Percentiles rank a stretch among this genome's conserved stretches.
phyloP scores from a whole-genome alignment of 1,140 invertebrate species.

The Eumaeus atala region DNA sequence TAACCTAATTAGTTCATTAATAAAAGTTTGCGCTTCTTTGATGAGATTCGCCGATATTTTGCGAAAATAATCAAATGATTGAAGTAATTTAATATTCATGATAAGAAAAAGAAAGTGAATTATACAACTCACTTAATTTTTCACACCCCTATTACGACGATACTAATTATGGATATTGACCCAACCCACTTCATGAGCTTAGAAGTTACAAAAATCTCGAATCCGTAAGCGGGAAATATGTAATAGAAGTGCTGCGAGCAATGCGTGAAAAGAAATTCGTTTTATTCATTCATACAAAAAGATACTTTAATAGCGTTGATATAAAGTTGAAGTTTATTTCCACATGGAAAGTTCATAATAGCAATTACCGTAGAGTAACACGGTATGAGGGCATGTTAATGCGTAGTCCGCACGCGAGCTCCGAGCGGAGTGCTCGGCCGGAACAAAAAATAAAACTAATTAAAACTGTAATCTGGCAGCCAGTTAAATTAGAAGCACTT shows the following conservation, averaged over 20 bases:
- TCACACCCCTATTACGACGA: background rate
- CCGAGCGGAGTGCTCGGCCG: slow-evolving; percentile 13
- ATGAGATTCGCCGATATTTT: slow-evolving; percentile 4
- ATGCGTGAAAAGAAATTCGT: slow-evolving; percentile 15
- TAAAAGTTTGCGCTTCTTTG: background rate
- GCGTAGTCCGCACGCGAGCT: slow-evolving; percentile 33
- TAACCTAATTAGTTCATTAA: slow-evolving; percentile 4
- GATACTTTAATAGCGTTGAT: background rate
- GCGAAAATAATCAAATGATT: slow-evolving; percentile 2
- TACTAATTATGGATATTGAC: slow-evolving; percentile 15
- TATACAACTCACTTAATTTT: background rate
- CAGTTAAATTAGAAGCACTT: slow-evolving; percentile 8
- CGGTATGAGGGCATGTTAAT: slow-evolving; percentile 32
- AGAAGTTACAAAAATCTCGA: slow-evolving; percentile 23
- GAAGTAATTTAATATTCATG: slow-evolving; percentile 8
- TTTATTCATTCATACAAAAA: slow-evolving; percentile 7
- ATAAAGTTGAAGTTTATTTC: slow-evolving; percentile 23
- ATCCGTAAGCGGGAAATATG: slow-evolving; percentile 23
- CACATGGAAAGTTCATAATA: slow-evolving; percentile 29
- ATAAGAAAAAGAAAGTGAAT: background rate
- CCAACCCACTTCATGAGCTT: slow-evolving; percentile 14
- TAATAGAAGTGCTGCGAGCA: slow-evolving; percentile 16
- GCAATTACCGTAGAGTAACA: slow-evolving; percentile 34
- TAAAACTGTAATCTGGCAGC: slow-evolving; percentile 29
- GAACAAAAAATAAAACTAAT: slow-evolving; percentile 33